Evolutionary conservation across 2,113 vertebrate species (phyloP), one percentile per base, ranked within the genome.

Genomic region (Stictonetta naevosa): DNA sequence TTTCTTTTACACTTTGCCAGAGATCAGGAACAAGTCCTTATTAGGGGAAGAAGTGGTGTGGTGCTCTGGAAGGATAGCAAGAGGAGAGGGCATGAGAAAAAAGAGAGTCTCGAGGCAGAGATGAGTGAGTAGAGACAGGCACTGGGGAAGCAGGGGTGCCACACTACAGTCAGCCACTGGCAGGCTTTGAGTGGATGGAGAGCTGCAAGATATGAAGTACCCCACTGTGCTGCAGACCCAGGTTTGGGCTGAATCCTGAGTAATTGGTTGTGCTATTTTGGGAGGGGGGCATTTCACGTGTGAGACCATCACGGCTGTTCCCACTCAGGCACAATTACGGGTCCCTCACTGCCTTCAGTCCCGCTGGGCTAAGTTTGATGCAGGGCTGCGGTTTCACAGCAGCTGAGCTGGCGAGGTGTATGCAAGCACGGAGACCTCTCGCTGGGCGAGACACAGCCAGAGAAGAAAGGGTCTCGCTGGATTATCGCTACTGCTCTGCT

Each of bases 21-120:
- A 86, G 79, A 52, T 73, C 66, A 87, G 71, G 85, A 93, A 56
- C 42, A 87, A 91, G 40, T 62, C 91, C 91, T 92, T 95, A 86
- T 87, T 84, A 95, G 95, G 81, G 91, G 62, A 72, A 79, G 63
- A 85, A 68, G 29, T 11, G 21, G 33, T 6, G 4, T 31, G 56
- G 55, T 74, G 64, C 73, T 83, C n/a, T 63, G 10, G 13, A 87
- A 82, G 66, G 64, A 52, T 42, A 86, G 36, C 0, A 0, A 73
- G 83, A 55, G 4, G 25, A 50, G 15, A 67, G 18, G 28, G 50
- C 50, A 89, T 34, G 71, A 84, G 69, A 78, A 84, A 92, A 86
- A 8, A 14, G 13, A 19, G 4, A 3, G 6, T 89, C 46, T 95
- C 23, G 31, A 90, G 52, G 40, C 67, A 85, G 71, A 91, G 21